phyloP scores from a whole-genome alignment of 2,797 vertebrate genomes.

The Myotis planiceps region DNA sequence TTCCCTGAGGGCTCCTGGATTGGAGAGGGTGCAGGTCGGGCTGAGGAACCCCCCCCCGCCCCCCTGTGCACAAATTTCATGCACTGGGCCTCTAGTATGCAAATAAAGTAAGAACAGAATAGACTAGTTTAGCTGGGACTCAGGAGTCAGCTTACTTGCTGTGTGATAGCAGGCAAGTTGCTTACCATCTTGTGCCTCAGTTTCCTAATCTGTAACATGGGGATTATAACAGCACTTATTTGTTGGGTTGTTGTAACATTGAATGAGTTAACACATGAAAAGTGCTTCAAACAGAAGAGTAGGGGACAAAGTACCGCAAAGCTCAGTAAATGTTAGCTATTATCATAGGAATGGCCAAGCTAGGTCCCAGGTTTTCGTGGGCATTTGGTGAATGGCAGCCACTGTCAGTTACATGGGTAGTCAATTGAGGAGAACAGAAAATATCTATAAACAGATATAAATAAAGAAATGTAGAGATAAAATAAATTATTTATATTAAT shows the following conservation, averaged over 20 bases:
- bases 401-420: neutral
- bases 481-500: neutral
- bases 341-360: neutral
- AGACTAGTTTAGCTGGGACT: no score
- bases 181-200: neutral
- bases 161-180: neutral
- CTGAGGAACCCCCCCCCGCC: no score
- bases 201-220: neutral
- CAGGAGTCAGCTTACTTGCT: neutral
- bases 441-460: neutral
- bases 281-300: neutral
- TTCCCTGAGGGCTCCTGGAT: no score
- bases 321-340: neutral
- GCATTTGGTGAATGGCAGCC: neutral
- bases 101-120: neutral
- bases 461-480: neutral
- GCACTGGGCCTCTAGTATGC: no score
- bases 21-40: no score
- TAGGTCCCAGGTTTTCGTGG: neutral
- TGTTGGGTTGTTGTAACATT: neutral
- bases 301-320: neutral
- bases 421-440: neutral
- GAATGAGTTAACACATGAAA: neutral
- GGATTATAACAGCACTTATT: neutral
- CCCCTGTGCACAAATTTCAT: no score